phyloP scores from a whole-genome alignment of 1,140 invertebrate genomes.

The Luehdorfia chinensis region DNA sequence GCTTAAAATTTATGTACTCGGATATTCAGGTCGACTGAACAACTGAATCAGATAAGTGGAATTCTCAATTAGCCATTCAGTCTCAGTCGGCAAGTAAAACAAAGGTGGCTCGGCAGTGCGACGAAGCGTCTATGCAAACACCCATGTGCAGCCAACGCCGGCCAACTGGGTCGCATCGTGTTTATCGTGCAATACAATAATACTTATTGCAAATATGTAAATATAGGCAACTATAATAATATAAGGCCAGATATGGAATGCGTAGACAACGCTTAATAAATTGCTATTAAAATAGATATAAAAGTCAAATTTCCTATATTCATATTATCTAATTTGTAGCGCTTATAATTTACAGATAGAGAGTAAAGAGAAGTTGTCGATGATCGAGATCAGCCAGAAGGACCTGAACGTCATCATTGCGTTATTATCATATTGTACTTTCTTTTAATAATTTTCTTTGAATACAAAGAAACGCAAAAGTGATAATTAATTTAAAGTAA shows the following conservation, averaged over 20 bases:
- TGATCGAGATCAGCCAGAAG: neutral
- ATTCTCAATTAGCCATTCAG: constrained; percentile 66
- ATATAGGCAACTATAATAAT: constrained; percentile 35
- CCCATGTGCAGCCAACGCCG: constrained; percentile 27
- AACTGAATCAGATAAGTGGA: constrained; percentile 65
- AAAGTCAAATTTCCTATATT: too few species aligned
- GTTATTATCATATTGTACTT: neutral
- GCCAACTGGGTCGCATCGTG: constrained; percentile 54
- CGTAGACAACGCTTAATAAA: constrained; percentile 8
- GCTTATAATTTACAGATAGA: too few species aligned
- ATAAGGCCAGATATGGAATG: constrained; percentile 35
- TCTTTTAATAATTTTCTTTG: too few species aligned
- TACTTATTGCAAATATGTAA: constrained; percentile 46
- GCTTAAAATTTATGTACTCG: constrained; percentile 49
- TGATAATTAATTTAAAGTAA: constrained; percentile 47
- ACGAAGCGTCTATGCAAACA: constrained; percentile 53
- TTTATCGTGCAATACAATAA: constrained; percentile 52
- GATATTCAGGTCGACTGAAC: constrained; percentile 63
- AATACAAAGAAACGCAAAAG: constrained; percentile 45
- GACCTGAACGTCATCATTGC: neutral
- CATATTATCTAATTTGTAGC: too few species aligned
- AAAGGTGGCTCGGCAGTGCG: constrained; percentile 50
- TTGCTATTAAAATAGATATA: too few species aligned
- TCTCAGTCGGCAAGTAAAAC: constrained; percentile 42
- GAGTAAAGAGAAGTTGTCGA: too few species aligned